Conservation (phyloP, 2,888 invertebrate species). For the Drosophila affinis region DNA sequence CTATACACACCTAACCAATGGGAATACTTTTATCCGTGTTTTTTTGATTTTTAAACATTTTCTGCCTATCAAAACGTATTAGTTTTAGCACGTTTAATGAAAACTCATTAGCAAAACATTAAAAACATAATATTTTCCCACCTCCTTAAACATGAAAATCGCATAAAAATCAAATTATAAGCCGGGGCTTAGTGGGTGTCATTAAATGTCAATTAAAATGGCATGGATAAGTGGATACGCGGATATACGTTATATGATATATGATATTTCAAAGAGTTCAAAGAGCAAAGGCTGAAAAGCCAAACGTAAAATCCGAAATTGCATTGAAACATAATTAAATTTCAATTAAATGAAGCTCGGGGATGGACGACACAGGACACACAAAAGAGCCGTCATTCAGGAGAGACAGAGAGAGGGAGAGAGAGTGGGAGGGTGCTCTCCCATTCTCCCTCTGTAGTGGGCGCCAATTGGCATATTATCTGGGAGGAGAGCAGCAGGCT, state of each 20-base stretch:
- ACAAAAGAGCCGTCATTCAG: constrained; percentile 49
- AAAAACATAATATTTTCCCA: background rate
- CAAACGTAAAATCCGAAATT: constrained; percentile 33
- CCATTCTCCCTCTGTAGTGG: background rate
- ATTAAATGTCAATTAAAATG: constrained; percentile 72
- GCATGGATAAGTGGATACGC: constrained; percentile 43
- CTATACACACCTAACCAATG: background rate
- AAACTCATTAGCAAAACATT: background rate
- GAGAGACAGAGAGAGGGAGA: too few species aligned
- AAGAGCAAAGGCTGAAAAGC: constrained; percentile 27
- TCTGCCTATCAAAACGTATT: background rate
- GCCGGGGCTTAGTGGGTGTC: constrained; percentile 45
- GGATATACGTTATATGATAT: constrained; percentile 49
- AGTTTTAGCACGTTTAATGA: background rate
- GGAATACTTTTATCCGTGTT: background rate
- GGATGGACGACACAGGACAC: constrained; percentile 37
- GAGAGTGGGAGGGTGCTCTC: too few species aligned
- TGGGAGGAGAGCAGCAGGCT: constrained; percentile 23
- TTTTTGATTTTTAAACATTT: background rate
- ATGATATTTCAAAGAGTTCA: constrained; percentile 33
- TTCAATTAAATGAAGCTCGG: constrained; percentile 64
- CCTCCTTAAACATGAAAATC: constrained; percentile 19
- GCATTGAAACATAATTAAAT: constrained; percentile 68
- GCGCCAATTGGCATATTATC: constrained; percentile 56
- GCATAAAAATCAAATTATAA: constrained; percentile 43